Conservation (phyloP, 2,113 vertebrate genomes). For the Stigmatopora argus region DNA sequence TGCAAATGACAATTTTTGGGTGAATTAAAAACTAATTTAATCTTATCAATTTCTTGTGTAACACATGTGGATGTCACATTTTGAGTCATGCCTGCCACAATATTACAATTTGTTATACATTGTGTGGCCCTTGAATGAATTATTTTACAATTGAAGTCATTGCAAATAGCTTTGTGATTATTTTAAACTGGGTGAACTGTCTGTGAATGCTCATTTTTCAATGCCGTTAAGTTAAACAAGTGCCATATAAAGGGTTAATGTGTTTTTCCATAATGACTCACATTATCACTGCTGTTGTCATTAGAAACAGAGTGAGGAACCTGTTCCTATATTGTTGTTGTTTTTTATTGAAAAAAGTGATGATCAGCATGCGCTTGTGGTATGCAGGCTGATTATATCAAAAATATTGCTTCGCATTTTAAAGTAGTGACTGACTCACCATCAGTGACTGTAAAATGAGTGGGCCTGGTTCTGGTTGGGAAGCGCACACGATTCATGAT, state of each 20-base stretch:
- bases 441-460: slow-evolving; percentile 12
- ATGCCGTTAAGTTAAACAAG: too few species aligned
- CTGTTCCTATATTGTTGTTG: slow-evolving; percentile 16
- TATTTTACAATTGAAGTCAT: too few species aligned
- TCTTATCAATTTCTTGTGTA: too few species aligned
- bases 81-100: too few species aligned
- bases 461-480: slow-evolving; percentile 42
- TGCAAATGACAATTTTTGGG: too few species aligned
- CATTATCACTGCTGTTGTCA: slow-evolving; percentile 9
- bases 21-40: too few species aligned
- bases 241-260: background rate
- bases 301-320: slow-evolving; percentile 18
- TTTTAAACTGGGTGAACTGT: too few species aligned
- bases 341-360: slow-evolving; percentile 31
- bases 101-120: too few species aligned
- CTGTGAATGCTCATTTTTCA: too few species aligned
- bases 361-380: slow-evolving; percentile 29
- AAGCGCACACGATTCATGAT: slow-evolving; percentile 39
- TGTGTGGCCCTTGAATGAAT: too few species aligned
- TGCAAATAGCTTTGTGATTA: too few species aligned
- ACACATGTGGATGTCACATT: too few species aligned
- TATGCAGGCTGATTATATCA: background rate
- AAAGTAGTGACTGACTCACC: slow-evolving; percentile 7
- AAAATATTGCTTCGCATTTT: background rate
- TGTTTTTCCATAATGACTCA: slow-evolving; percentile 10